Evolutionary conservation across 2,888 invertebrate genomes (phyloP), one percentile per base, ranked within the genome.

Genomic region (Campoletis raptor): DNA sequence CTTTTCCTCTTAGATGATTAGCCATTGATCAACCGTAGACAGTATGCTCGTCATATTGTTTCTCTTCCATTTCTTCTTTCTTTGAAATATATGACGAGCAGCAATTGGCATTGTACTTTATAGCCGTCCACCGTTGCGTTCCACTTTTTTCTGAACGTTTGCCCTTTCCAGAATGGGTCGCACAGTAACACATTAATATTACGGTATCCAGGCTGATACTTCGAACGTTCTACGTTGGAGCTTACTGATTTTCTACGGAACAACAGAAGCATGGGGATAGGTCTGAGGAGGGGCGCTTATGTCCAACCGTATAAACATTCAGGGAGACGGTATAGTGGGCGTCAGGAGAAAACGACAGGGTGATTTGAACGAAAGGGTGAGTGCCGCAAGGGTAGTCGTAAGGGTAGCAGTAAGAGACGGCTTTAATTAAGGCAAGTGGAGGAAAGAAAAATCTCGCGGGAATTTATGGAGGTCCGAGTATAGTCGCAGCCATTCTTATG

Each of bases 381-480:
- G 79, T 80, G 85, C 88, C 88, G 89, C 89, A 88, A 90, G 81
- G 88, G 89, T 85, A 78, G 90, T 91, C 88, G 90, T 92, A 91
- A 90, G 89, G 91, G 92, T 89, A 2, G 54, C 57, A 85, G 90
- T 88, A 90, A 90, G 92, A 92, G 92, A 91, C 91, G 92, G 92
- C 92, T 94, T 94, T 94, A 94, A 94, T 93, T 93, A 93, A 94
- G 93, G 93, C 93, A 92, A 93, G 93, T 93, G 92, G 91, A 93
- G 93, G 91, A 93, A 93, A 93, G 93, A 94, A 94, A 94, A 94
- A 94, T 93, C 93, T 91, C 92, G 90, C 90, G 94, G 92, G 93
- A 94, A 94, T 94, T 93, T 93, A 94, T 94, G 93, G 93, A 93
- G 93, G 93, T 93, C 91, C 89, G 77, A 79, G 79, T 73, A 30